Evolutionary conservation across 2,888 invertebrate species (phyloP).

Genomic region (Idaea dimidiata): DNA sequence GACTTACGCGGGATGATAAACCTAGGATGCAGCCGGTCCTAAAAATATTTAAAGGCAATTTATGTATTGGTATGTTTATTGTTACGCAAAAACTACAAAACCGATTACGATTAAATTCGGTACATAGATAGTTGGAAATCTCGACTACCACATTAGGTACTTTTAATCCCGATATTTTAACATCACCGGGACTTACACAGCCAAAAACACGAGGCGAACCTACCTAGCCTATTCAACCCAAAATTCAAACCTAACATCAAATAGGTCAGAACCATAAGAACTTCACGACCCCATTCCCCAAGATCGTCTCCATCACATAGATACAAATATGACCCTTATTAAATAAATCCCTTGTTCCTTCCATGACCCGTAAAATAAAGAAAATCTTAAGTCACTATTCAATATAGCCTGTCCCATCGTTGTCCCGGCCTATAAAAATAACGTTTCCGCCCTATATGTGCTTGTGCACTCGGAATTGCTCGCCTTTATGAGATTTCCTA

Average conservation of each 20-base stretch:
- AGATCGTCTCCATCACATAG: neutral
- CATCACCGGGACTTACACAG: too few relatives aligned
- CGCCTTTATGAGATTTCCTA: neutral
- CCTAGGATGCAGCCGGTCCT: too few relatives aligned
- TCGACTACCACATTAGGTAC: too few relatives aligned
- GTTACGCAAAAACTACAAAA: too few relatives aligned
- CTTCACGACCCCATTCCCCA: neutral
- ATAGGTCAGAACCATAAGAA: neutral
- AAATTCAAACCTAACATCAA: neutral
- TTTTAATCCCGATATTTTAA: too few relatives aligned
- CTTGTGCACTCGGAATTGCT: neutral
- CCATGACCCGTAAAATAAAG: slow-evolving; percentile 24
- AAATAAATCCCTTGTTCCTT: slow-evolving; percentile 19
- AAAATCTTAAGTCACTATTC: slow-evolving; percentile 24
- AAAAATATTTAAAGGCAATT: too few relatives aligned
- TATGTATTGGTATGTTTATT: too few relatives aligned
- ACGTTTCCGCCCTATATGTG: neutral
- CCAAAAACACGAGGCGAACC: too few relatives aligned
- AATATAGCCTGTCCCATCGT: slow-evolving; percentile 20
- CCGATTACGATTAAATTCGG: too few relatives aligned
- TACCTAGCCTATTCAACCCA: neutral
- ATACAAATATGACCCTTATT: slow-evolving; percentile 10
- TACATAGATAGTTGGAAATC: too few relatives aligned
- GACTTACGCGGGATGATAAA: too few relatives aligned
- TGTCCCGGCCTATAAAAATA: slow-evolving; percentile 25